These are phyloP conservation scores for Peromyscus californicus DNA, from an alignment of 2,113 vertebrate species.

Conservation along the genomic window DNA sequence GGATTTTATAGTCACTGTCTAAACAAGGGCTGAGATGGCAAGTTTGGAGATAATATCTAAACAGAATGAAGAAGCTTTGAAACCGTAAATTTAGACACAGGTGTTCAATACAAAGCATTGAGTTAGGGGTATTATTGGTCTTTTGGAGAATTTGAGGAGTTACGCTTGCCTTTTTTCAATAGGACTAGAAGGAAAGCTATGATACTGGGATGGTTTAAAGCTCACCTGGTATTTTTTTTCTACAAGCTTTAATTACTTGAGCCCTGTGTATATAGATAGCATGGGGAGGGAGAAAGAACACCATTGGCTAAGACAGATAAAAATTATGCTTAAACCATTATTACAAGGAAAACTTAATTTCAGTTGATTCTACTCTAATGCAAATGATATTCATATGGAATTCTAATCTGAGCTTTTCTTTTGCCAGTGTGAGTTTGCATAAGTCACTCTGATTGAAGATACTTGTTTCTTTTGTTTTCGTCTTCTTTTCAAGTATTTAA, in stretches of 20 bases:
- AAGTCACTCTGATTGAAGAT: slow-evolving; percentile 56
- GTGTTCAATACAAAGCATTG: not conserved
- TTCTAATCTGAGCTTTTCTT: slow-evolving; percentile 68
- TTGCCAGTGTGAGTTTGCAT: slow-evolving; percentile 41
- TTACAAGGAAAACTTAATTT: slow-evolving; percentile 36
- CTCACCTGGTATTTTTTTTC: rapidly evolving
- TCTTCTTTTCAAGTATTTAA: not conserved
- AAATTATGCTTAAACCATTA: not conserved
- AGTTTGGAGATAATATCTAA: not conserved
- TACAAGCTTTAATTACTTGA: not conserved
- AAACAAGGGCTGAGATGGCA: not conserved
- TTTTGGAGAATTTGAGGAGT: not conserved
- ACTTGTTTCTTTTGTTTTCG: not conserved
- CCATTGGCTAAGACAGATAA: not conserved
- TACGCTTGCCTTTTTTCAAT: not conserved
- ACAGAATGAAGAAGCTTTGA: not conserved
- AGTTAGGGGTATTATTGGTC: rapidly evolving
- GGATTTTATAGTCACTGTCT: not conserved
- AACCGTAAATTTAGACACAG: not conserved
- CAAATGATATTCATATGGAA: slow-evolving; percentile 25
- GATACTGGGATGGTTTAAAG: not conserved
- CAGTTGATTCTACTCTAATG: slow-evolving; percentile 4
- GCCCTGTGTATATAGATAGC: not conserved
- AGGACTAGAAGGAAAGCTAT: not conserved
- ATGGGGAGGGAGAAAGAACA: not conserved